Evolutionary conservation across 2,888 invertebrate genomes (phyloP).

Genomic region (Tanypteryx hageni): DNA sequence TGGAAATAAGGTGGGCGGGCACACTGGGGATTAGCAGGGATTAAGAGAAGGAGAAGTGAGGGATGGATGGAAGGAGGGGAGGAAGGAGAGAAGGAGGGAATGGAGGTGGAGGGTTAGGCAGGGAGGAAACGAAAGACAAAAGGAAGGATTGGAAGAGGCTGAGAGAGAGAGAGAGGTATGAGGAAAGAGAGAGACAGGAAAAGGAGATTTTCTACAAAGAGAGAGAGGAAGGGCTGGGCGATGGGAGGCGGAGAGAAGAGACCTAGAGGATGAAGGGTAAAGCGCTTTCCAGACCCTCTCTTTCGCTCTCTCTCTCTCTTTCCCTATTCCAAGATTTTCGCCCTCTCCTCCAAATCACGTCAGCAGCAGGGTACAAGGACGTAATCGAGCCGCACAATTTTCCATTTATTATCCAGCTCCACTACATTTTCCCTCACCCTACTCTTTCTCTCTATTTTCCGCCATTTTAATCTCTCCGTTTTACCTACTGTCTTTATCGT

Average conservation of each 20-base stretch:
- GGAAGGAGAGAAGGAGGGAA: neutral
- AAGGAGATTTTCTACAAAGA: neutral
- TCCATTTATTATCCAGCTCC: constrained; percentile 20
- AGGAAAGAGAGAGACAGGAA: neutral
- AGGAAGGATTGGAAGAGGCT: neutral
- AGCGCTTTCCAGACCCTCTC: neutral
- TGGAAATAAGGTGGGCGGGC: constrained; percentile 32
- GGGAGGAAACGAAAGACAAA: no score
- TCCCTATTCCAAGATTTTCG: constrained; percentile 2
- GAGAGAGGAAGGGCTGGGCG: neutral
- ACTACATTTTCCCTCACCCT: neutral
- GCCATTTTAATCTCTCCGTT: neutral
- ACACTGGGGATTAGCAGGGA: constrained; percentile 4
- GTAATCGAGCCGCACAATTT: constrained; percentile 25
- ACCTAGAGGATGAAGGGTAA: neutral
- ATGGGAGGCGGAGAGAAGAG: neutral
- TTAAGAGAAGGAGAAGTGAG: neutral
- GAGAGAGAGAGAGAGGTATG: neutral
- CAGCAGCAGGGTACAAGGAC: constrained; percentile 7
- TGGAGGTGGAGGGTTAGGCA: neutral
- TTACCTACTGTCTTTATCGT: neutral
- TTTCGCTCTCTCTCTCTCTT: neutral
- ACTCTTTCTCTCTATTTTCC: neutral
- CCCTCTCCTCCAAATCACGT: constrained; percentile 23
- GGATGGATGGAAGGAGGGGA: no score